Evolutionary conservation across 2,797 vertebrate species (phyloP), one percentile per base, ranked within the genome.

Genomic region (Enteromius paludinosus): DNA sequence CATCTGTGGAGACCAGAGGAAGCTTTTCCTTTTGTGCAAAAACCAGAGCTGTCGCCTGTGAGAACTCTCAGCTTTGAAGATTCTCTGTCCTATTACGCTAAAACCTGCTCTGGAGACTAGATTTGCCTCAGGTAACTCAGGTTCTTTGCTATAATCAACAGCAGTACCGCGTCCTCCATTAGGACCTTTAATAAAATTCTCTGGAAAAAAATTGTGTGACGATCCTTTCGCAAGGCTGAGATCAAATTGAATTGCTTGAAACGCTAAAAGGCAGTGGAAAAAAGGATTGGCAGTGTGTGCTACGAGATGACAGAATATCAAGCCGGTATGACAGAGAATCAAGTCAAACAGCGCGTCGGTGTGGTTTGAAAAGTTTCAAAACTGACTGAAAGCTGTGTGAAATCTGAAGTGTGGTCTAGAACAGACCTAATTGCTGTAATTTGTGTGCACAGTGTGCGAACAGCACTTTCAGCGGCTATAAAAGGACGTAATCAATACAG

Each of bases 1-100:
- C 78, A 88, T 88, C 87, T 86, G 76, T 82, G 64, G 66, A 82
- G 81, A 85, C 86, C 86, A 87, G 73, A 65, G 82, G 81, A 85
- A 83, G 74, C 75, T 82, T 81, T 84, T 71, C 3, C 23, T 81
- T 83, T 69, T 69, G 73, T 64, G 70, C 20, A 61, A 73, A 83
- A 78, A 79, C 49, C 81, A 84, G 83, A 82, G 62, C 82, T 56
- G 86, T 28, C n/a, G 38, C 49, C 72, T 76, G 81, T 59, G 69
- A 76, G 78, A 83, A 83, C 81, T 83, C 81, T 70, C 41, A 10
- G 79, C 85, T 88, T 86, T 88, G 84, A 88, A 86, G 81, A 80
- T 80, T 84, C 85, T 85, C 75, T 76, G 68, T 84, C 79, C 85
- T 82, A 84, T 83, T 88, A 85, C 38, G 56, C 75, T 85, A 79